phyloP scores from a whole-genome alignment of 2,888 invertebrate species.

The Slavum lentiscoides region DNA sequence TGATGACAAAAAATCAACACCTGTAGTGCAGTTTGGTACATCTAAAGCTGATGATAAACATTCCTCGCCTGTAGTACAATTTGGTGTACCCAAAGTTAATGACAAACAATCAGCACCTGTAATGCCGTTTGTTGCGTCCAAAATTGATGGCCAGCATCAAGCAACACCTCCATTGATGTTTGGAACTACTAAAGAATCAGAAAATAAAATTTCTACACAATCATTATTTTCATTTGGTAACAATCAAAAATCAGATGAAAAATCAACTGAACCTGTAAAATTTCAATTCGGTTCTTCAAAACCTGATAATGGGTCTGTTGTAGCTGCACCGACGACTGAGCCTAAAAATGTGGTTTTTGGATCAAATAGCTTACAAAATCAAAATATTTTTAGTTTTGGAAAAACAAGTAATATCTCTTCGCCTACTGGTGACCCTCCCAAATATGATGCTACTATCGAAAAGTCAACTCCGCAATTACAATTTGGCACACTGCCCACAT shows the following conservation, averaged over 20 bases:
- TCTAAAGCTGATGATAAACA: not conserved
- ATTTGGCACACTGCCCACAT: conserved; percentile 11
- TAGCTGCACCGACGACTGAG: not conserved
- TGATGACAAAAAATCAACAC: conserved; percentile 7
- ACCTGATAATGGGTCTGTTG: not conserved
- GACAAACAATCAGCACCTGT: not conserved
- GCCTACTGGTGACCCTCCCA: conserved; percentile 11
- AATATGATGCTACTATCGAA: conserved; percentile 4
- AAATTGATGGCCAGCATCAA: not conserved
- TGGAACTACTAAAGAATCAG: conserved; percentile 11
- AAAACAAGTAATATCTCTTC: conserved; percentile 7
- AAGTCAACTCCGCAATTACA: conserved; percentile 26
- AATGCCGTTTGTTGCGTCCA: conserved; percentile 14
- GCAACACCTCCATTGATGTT: conserved; percentile 22
- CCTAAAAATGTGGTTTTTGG: conserved; percentile 3
- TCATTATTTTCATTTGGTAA: conserved; percentile 38
- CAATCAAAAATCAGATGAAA: conserved; percentile 18
- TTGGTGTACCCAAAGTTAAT: conserved; percentile 7
- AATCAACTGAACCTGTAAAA: conserved; percentile 19
- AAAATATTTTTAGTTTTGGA: conserved; percentile 29
- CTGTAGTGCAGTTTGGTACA: conserved; percentile 30
- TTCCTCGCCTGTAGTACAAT: conserved; percentile 22
- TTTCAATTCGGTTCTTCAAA: conserved; percentile 28
- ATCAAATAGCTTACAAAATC: conserved; percentile 18
- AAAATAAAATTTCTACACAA: not conserved